phyloP scores from a whole-genome alignment of 2,113 vertebrate species.

The Asarcornis scutulata region DNA sequence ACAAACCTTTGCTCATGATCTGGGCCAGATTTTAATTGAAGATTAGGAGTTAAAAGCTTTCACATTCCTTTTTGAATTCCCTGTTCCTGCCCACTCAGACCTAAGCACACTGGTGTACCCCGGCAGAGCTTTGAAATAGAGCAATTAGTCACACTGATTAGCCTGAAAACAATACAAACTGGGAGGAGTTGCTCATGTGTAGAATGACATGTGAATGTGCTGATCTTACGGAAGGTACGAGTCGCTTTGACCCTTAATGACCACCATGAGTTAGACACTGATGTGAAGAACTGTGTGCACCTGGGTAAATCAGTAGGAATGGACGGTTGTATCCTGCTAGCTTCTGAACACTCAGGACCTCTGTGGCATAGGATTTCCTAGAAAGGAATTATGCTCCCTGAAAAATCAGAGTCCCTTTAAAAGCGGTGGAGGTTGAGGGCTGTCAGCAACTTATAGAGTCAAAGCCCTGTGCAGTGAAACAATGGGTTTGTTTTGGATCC shows the following conservation, averaged over 20 bases:
- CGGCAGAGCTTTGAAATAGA: background rate
- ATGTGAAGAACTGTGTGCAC: background rate
- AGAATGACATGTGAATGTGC: background rate
- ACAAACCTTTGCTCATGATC: background rate
- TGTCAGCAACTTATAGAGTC: background rate
- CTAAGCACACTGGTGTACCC: background rate
- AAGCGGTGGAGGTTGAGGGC: background rate
- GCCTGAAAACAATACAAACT: background rate
- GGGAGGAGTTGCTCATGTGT: background rate
- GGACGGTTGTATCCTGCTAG: background rate
- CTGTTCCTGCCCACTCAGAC: background rate
- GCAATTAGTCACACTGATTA: background rate
- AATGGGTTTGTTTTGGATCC: background rate
- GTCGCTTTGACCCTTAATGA: background rate
- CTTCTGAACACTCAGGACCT: background rate
- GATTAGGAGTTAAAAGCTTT: background rate
- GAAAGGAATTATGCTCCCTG: background rate
- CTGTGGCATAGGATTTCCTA: background rate
- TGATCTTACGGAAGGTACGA: background rate
- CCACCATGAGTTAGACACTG: background rate
- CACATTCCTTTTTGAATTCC: background rate
- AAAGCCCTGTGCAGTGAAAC: background rate
- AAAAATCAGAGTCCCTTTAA: background rate
- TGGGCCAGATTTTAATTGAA: background rate
- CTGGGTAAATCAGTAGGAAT: background rate